phyloP scores from a whole-genome alignment of 2,113 vertebrate genomes.

The Muscicapa adusta region DNA sequence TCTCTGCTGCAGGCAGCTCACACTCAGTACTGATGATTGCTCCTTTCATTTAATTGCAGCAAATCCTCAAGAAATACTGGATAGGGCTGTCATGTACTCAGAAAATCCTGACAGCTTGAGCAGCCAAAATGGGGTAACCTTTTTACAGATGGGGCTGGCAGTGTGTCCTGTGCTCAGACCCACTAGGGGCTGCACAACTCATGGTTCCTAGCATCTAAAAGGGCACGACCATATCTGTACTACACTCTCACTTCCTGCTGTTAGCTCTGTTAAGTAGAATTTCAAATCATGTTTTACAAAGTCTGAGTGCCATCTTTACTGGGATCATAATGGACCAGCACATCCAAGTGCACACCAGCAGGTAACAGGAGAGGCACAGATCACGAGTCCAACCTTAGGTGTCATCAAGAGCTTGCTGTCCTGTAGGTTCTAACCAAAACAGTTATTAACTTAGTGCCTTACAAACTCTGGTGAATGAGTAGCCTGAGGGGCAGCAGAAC shows the following conservation, averaged over 20 bases:
- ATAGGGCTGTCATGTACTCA: background rate
- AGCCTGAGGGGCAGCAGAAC: background rate
- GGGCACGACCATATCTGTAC: background rate
- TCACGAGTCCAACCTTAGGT: background rate
- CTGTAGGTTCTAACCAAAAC: background rate
- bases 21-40: background rate
- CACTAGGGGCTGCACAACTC: background rate
- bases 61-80: background rate
- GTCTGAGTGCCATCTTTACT: background rate
- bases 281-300: background rate
- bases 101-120: background rate
- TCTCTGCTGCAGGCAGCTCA: background rate
- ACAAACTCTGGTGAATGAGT: background rate
- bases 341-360: background rate
- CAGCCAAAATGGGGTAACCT: background rate
- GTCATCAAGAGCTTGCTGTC: background rate
- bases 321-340: background rate
- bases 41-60: background rate
- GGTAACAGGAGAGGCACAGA: background rate
- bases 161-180: background rate
- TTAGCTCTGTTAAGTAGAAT: background rate
- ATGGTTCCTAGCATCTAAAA: background rate
- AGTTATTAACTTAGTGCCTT: background rate
- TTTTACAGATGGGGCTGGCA: background rate
- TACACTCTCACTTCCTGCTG: background rate